Evolutionary conservation across 64 coral and sea anemone genomes (phyloP).

Genomic region (Pocillopora damicornis): DNA sequence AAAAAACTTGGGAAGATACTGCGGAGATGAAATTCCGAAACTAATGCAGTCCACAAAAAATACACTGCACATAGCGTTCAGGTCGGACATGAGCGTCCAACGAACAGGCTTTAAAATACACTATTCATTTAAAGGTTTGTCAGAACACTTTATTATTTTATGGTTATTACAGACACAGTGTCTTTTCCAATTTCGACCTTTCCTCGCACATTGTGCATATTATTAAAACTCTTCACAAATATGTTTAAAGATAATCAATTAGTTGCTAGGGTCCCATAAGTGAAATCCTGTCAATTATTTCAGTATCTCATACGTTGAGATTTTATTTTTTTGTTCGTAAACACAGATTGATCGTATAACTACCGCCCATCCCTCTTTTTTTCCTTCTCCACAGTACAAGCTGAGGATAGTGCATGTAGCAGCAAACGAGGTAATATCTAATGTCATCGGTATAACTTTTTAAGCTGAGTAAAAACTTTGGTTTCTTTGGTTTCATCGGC

Average conservation of each 20-base stretch:
- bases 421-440: constrained; percentile 12
- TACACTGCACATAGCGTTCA: constrained; percentile 3
- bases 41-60: not conserved
- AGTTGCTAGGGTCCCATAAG: no score
- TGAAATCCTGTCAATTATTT: no score
- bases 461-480: no score
- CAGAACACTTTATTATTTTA: no score
- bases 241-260: no score
- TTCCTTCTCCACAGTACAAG: constrained; percentile 11
- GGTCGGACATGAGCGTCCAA: not conserved
- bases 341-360: not conserved
- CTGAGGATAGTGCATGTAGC: constrained; percentile 13
- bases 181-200: no score
- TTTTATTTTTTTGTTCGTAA: not conserved
- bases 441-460: no score
- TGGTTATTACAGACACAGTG: no score
- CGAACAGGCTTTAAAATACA: constrained; percentile 5
- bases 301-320: no score
- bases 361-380: not conserved
- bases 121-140: constrained; percentile 6
- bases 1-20: constrained; percentile 5
- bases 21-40: not conserved
- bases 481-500: no score
- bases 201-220: no score
- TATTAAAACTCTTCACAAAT: no score